Evolutionary conservation across 2,797 vertebrate species (phyloP).

Genomic region (Chlorospingus semifuscus): DNA sequence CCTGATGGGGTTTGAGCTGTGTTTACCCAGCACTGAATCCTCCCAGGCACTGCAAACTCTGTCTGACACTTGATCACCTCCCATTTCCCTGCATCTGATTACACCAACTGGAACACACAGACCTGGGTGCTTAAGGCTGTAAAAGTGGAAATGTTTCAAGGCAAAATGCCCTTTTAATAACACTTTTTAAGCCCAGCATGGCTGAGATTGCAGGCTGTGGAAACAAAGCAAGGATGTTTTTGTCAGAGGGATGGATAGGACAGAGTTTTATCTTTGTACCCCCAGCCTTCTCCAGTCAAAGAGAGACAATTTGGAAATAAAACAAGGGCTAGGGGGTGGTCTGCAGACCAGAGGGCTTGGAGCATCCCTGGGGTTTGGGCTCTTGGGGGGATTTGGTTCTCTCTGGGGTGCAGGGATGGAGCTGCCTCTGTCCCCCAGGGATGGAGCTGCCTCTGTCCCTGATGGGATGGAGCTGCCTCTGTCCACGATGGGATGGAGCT

Average conservation of each 20-base stretch:
- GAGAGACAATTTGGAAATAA: fast-evolving
- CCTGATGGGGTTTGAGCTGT: background rate
- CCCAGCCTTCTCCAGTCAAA: background rate
- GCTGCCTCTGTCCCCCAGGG: background rate
- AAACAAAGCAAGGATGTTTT: background rate
- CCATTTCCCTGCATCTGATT: background rate
- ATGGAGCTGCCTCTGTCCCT: background rate
- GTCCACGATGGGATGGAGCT: background rate
- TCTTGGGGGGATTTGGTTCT: background rate
- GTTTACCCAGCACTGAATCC: background rate
- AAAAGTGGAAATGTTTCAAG: background rate
- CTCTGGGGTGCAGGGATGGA: background rate
- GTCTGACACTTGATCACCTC: background rate
- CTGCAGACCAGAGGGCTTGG: background rate
- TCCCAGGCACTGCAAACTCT: background rate
- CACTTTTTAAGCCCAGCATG: fast-evolving
- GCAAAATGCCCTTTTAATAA: background rate
- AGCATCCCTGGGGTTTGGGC: background rate
- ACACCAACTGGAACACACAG: fast-evolving
- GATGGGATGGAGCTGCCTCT: background rate
- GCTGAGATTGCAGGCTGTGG: background rate
- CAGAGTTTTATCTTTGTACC: background rate
- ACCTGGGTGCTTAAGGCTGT: background rate
- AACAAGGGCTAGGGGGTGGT: background rate
- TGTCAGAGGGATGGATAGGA: background rate